Evolutionary conservation across 2,113 vertebrate species (phyloP).

Genomic region (Colaptes auratus): DNA sequence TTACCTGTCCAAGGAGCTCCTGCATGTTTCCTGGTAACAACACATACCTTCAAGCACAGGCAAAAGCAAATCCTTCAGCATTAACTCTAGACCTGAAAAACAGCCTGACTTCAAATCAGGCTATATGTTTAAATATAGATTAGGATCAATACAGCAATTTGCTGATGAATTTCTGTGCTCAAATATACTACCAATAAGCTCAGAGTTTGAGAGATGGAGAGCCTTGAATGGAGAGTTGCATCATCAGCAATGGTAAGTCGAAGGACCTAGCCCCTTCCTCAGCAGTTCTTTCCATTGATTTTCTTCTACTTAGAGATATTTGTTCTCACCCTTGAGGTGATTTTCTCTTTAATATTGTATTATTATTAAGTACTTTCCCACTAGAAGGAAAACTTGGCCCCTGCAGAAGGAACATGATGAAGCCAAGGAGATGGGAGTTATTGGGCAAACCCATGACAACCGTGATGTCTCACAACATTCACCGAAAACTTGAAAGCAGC

Average conservation of each 20-base stretch:
- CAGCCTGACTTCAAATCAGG: not conserved
- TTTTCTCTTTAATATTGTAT: not conserved
- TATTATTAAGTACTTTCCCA: not conserved
- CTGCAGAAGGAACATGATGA: accelerated
- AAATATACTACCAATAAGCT: not conserved
- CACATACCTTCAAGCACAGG: not conserved
- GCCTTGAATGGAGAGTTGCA: not conserved
- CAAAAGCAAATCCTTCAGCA: not conserved
- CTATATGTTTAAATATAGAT: not conserved
- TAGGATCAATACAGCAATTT: conserved; percentile 2
- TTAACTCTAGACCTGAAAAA: not conserved
- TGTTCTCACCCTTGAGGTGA: not conserved
- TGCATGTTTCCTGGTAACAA: not conserved
- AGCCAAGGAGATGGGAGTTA: accelerated
- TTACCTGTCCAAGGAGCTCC: not conserved
- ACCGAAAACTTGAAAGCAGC: not conserved
- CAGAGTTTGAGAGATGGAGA: not conserved
- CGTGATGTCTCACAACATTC: accelerated
- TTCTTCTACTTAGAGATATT: not conserved
- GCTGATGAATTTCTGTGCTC: not conserved
- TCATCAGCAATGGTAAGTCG: not conserved
- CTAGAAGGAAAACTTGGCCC: not conserved
- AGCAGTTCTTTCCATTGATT: not conserved
- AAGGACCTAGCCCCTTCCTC: not conserved
- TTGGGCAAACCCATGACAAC: not conserved